phyloP scores from a whole-genome alignment of 1,140 invertebrate genomes.

The Diabrotica virgifera region DNA sequence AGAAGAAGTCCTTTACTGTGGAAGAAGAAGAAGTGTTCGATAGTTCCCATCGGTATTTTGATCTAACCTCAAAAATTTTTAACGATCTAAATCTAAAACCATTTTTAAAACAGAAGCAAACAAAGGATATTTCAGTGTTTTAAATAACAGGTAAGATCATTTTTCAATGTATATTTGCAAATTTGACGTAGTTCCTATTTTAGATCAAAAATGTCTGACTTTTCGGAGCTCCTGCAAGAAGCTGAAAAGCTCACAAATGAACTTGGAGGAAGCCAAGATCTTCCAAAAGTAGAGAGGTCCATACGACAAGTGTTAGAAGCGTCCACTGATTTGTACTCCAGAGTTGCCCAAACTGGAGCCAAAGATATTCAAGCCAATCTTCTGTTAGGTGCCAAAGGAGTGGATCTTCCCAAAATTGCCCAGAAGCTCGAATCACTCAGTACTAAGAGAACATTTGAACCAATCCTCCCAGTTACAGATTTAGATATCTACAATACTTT shows the following conservation, averaged over 20 bases:
- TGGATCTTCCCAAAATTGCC: conserved; percentile 88
- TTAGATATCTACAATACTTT: conserved; percentile 87
- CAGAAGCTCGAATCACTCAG: conserved; percentile 87
- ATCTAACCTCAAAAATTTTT: too few species aligned
- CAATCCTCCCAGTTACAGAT: conserved; percentile 83
- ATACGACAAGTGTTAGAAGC: conserved; percentile 88
- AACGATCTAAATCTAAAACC: too few species aligned
- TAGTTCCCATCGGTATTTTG: too few species aligned
- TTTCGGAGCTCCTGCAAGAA: conserved; percentile 82
- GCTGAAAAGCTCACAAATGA: conserved; percentile 88
- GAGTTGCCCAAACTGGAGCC: conserved; percentile 76
- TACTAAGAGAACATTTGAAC: conserved; percentile 80
- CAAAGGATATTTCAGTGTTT: too few species aligned
- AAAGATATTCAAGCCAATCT: conserved; percentile 94
- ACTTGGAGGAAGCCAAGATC: conserved; percentile 77
- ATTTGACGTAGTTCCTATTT: too few species aligned
- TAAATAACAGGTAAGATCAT: too few species aligned
- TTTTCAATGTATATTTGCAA: too few species aligned
- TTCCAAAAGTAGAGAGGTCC: conserved; percentile 86
- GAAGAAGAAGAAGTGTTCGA: too few species aligned
- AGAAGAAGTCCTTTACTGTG: too few species aligned
- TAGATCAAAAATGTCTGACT: conserved; percentile 55
- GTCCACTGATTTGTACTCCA: conserved; percentile 83
- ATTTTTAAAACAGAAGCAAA: too few species aligned
- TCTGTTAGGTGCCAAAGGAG: conserved; percentile 87